Conservation (phyloP, 2,888 invertebrate genomes). For the Euzophera pinguis region DNA sequence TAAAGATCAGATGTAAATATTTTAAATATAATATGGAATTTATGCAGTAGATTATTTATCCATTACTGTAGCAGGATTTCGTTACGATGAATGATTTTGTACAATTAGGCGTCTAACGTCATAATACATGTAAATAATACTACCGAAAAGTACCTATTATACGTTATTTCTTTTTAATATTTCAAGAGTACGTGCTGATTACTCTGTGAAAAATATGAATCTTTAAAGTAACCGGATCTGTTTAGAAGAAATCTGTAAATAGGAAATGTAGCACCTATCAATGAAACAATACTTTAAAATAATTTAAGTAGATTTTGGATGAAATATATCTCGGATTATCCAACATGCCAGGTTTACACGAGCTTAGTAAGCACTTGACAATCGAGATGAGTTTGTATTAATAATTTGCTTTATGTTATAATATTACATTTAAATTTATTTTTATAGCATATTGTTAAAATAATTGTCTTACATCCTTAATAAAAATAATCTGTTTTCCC, state of each 20-base stretch:
- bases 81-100: neutral
- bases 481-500: no score
- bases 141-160: constrained; percentile 12
- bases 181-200: neutral
- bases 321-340: neutral
- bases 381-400: neutral
- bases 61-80: neutral
- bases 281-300: neutral
- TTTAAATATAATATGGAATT: neutral
- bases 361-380: neutral
- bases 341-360: neutral
- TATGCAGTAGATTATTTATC: neutral
- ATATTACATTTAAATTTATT: no score
- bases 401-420: no score
- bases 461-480: no score
- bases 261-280: neutral
- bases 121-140: constrained; percentile 6
- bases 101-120: constrained; percentile 6
- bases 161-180: constrained; percentile 10
- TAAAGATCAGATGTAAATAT: neutral
- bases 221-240: neutral
- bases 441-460: no score
- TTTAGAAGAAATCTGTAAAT: constrained; percentile 2
- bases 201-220: neutral
- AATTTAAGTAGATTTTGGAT: neutral